Base-by-base conservation (phyloP, 2,888 invertebrate genomes). In the Limnephilus marmoratus region DNA sequence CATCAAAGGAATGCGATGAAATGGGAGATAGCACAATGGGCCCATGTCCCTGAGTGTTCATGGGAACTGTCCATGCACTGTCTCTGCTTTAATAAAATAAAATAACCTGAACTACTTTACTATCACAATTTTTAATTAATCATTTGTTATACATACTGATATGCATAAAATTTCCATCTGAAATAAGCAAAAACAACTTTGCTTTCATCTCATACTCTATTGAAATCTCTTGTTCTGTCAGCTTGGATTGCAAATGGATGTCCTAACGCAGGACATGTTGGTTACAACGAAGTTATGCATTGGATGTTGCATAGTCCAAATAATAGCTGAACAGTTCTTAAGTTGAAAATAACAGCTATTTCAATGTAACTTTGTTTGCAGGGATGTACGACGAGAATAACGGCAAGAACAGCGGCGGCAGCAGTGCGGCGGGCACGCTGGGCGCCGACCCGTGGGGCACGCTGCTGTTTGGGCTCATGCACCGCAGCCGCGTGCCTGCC, bases 401-500 rank as follows among this genome's bases (percentile, higher is more conserved):
- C 0, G 94, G 95, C 90, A 95, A 97, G 94, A 95, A 95, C 94
- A 96, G 96, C 96, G 95, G 96, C 91, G 96, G 96, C 96, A 95
- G 96, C 92, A 92, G 94, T 93, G 95, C 95, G 68, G 95, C 95
- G 92, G 94, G 95, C 0, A 94, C 95, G 0, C 95, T 96, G 93
- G 97, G 97, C 24, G 97, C 97, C 90, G 99, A 99, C 96, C 98
- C 99, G 2, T 99, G 99, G 99, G 98, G 98, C 94, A 97, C 97
- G 93, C 98, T 99, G 93, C 95, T 99, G 41, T 98, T 99, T 94
- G 99, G 98, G 9, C 98, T 99, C 94, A 95, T 99, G 94, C 98
- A 99, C 94, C 97, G 98, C 37, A 98, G 97, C 93, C 97, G 98
- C 92, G 97, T 99, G 89, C 97, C 98, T 34, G 97, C 98, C 24